A percentile compares a stretch with the other conserved stretches of the same genome.
phyloP scores from a whole-genome alignment of 2,113 vertebrate genomes.

The Scolopax mira region DNA sequence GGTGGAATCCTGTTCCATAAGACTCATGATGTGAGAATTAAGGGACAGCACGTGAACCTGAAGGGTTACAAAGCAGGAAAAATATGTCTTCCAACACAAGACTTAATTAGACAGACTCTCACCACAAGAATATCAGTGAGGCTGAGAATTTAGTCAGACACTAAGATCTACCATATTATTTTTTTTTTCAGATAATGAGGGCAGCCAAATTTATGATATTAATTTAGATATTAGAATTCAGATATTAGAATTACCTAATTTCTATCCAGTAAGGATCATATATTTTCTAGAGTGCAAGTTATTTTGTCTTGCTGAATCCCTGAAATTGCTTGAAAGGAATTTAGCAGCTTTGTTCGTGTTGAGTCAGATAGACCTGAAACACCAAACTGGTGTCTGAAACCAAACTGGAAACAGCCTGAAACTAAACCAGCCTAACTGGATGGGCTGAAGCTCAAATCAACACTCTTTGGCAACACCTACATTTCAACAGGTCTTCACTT shows the following conservation, averaged over 20 bases:
- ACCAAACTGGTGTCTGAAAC: no score
- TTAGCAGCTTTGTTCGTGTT: background rate
- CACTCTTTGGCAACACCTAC: background rate
- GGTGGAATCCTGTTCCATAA: background rate
- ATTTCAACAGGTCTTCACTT: background rate
- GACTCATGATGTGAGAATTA: background rate
- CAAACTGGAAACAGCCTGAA: background rate
- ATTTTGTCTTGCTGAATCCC: background rate
- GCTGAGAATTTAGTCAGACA: background rate
- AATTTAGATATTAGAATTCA: background rate
- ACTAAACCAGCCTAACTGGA: no score
- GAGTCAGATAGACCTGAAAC: background rate
- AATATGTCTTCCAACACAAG: background rate
- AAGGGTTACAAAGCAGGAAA: background rate
- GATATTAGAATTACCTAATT: background rate
- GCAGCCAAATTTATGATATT: background rate
- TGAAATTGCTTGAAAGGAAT: background rate
- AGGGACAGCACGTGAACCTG: rapidly evolving
- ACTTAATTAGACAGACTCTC: background rate
- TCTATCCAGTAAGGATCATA: background rate
- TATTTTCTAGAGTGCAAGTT: background rate
- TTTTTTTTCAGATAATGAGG: background rate
- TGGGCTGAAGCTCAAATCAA: background rate
- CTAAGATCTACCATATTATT: background rate
- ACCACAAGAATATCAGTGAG: background rate